A percentile compares a stretch with the other conserved stretches of the same genome.
These are phyloP conservation scores for Ctenicera cuprea DNA, from an alignment of 2,888 invertebrate species.

Conservation along the genomic window DNA sequence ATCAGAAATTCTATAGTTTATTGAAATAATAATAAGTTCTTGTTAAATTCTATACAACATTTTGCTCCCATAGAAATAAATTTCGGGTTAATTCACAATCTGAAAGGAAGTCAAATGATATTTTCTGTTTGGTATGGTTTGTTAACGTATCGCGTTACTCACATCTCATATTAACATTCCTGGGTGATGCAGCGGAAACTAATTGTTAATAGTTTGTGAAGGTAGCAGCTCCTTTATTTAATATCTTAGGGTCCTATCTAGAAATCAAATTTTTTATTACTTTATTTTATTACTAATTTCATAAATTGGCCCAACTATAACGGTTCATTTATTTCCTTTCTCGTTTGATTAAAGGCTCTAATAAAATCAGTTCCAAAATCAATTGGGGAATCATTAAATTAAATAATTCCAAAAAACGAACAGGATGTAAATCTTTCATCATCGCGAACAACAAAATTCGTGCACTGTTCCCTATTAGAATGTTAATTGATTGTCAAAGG, in stretches of 20 bases:
- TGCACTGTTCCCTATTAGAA: constrained; percentile 22
- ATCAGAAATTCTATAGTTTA: too few species aligned
- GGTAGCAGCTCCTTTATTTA: constrained; percentile 69
- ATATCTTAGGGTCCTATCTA: constrained; percentile 18
- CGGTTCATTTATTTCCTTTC: not conserved
- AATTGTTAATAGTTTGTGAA: constrained; percentile 69
- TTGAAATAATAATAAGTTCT: too few species aligned
- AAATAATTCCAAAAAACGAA: not conserved
- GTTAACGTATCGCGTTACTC: constrained; percentile 67
- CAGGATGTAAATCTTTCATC: constrained; percentile 32
- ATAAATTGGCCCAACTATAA: not conserved
- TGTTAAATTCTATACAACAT: not conserved
- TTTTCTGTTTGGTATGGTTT: constrained; percentile 57
- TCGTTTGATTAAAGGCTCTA: not conserved
- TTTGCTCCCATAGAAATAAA: constrained; percentile 25
- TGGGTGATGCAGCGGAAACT: constrained; percentile 70
- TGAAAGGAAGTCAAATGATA: constrained; percentile 64
- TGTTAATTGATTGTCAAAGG: constrained; percentile 41
- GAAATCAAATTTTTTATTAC: not conserved
- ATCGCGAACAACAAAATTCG: constrained; percentile 4
- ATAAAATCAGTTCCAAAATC: constrained; percentile 9
- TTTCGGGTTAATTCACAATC: constrained; percentile 61
- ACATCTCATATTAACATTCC: constrained; percentile 71
- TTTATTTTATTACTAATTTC: not conserved
- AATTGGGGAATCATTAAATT: constrained; percentile 5